phyloP scores from a whole-genome alignment of 2,113 vertebrate species.

The Macaca nemestrina region DNA sequence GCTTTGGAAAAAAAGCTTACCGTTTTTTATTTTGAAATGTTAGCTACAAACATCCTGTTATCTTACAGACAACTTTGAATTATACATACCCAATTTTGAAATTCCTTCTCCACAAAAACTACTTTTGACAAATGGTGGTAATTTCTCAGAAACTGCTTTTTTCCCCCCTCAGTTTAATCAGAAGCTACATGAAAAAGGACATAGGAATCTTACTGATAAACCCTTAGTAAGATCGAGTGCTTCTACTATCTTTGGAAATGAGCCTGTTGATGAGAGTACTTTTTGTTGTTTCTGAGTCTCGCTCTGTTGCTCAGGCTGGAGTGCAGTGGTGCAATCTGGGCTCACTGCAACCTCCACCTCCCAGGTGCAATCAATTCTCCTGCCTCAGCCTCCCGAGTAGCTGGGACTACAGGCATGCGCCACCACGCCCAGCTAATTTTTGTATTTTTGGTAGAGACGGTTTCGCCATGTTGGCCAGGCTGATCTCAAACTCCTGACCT shows the following conservation, averaged over 20 bases:
- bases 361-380: no score
- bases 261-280: background rate
- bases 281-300: background rate
- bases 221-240: background rate
- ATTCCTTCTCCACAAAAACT: background rate
- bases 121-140: background rate
- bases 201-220: conserved; percentile 19
- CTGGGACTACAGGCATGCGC: no score
- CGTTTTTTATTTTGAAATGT: conserved; percentile 47
- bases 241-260: conserved; percentile 42
- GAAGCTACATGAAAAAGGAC: background rate
- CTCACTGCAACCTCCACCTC: no score
- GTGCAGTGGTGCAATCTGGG: no score
- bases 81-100: conserved; percentile 16
- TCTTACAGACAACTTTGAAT: background rate
- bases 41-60: conserved; percentile 2
- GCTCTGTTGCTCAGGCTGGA: no score
- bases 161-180: background rate
- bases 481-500: no score
- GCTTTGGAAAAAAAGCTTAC: background rate
- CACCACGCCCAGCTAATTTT: no score
- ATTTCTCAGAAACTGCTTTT: conserved; percentile 19
- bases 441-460: no score
- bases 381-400: no score
- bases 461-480: no score